Base-by-base conservation (phyloP, 2,888 invertebrate genomes). In the Drosophila anomelani region DNA sequence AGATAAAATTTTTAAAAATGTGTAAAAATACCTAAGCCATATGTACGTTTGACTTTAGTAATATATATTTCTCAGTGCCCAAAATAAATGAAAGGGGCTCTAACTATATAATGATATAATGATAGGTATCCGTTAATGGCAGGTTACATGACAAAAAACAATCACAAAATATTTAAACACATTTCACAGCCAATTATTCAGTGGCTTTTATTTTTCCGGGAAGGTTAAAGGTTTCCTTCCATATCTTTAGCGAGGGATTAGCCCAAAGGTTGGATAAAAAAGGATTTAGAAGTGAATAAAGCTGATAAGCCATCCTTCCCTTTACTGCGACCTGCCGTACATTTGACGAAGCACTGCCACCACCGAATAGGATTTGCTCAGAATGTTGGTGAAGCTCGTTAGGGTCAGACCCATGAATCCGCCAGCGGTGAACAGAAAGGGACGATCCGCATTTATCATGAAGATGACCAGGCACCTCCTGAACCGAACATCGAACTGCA, bases 391-490 rank as follows among this genome's bases (percentile, higher is more conserved):
- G 57, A 88, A 89, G 39, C 80, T 87, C 7, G 77, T 71, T 51
- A 90, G 54, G 10, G 82, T 80, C 1, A 90, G 67, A 0, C 71
- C 58, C 58, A 87, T 79, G 23, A 83, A 86, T 12, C 81, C 84
- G 8, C 85, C 87, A 6, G 82, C 83, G 12, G 85, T 86, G 57
- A 89, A 90, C 1, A 73, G 34, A 43, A 89, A 73, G 12, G 85
- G 85, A 7, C 67, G 58, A 62, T 87, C 83, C 1, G 82, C 79
- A 59, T 84, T 88, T 5, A 75, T 55, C 53, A 85, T 68, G 64
- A 86, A 89, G 46, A 88, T 77, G 3, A 80, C 32, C 10, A 90
- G 60, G 0, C 76, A 75, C 32, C 76, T 80, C n/a, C 71, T 74
- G 44, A 71, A 87, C 1, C 69, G 62, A 7, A 36, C 41, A 53